Evolutionary conservation across 1,140 invertebrate species (phyloP).

Genomic region (Eueides isabella): DNA sequence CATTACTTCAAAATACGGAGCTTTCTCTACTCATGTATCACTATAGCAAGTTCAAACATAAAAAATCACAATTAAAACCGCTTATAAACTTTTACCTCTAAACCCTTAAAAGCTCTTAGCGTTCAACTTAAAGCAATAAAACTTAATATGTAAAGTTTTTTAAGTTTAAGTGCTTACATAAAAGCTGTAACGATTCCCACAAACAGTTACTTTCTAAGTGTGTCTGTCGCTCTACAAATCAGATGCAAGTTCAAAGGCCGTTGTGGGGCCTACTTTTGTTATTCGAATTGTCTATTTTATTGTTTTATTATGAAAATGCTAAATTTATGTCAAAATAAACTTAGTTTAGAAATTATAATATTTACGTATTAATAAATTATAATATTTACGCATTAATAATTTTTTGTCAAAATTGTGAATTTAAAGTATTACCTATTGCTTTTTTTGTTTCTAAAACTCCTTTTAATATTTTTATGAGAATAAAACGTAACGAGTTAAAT

Average conservation of each 20-base stretch:
- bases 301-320: constrained; percentile 8
- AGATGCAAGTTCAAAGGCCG: constrained; percentile 33
- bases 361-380: background rate
- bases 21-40: too few relatives aligned
- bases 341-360: background rate
- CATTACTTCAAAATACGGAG: too few relatives aligned
- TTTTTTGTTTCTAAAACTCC: too few relatives aligned
- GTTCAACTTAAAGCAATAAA: background rate
- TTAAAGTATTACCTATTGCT: too few relatives aligned
- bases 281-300: constrained; percentile 8
- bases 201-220: constrained; percentile 26
- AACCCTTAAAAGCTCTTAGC: background rate
- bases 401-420: too few relatives aligned
- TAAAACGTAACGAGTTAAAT: too few relatives aligned
- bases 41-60: background rate
- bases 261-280: constrained; percentile 34
- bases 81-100: background rate
- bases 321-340: background rate
- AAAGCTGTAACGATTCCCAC: constrained; percentile 30
- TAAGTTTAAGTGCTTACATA: constrained; percentile 10
- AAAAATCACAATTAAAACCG: background rate
- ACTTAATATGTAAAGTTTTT: background rate
- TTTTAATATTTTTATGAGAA: too few relatives aligned
- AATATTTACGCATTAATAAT: too few relatives aligned
- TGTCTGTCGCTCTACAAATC: constrained; percentile 26